Evolutionary conservation across 2,888 invertebrate species (phyloP).

Genomic region (Allacma fusca): DNA sequence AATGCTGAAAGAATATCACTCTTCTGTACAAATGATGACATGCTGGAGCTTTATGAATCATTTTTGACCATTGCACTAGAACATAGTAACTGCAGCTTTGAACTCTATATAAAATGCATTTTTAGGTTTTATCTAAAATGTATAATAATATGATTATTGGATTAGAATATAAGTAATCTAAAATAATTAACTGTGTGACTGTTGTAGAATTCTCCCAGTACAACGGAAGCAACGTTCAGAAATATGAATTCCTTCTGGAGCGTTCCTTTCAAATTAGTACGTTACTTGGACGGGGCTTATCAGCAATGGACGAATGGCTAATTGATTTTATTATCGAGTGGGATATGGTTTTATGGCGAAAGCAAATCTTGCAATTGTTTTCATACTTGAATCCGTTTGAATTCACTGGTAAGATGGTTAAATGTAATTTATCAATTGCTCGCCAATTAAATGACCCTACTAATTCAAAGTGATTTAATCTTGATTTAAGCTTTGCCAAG

Average conservation of each 20-base stretch:
- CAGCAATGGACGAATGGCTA: slow-evolving; percentile 25
- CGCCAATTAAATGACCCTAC: too few relatives aligned
- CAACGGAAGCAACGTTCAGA: neutral
- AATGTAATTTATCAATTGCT: too few relatives aligned
- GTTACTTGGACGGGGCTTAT: neutral
- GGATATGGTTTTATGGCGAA: slow-evolving; percentile 24
- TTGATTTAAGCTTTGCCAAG: neutral
- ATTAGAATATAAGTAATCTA: too few relatives aligned
- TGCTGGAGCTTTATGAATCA: slow-evolving; percentile 1
- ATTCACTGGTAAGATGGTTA: neutral
- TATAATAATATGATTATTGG: too few relatives aligned
- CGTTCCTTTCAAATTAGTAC: slow-evolving; percentile 2
- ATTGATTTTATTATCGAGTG: slow-evolving; percentile 18
- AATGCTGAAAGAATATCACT: neutral
- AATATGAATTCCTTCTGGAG: slow-evolving; percentile 25
- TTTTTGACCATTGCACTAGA: neutral
- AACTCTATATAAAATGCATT: too few relatives aligned
- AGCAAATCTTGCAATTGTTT: slow-evolving; percentile 12
- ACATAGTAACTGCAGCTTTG: slow-evolving; percentile 19
- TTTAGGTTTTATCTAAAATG: too few relatives aligned
- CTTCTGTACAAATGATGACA: slow-evolving; percentile 3
- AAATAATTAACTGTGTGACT: too few relatives aligned
- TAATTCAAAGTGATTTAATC: too few relatives aligned
- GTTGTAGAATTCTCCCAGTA: slow-evolving; percentile 24
- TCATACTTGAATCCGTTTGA: slow-evolving; percentile 7